These are phyloP conservation scores for Coptodon bakossiorum DNA, from an alignment of 2,113 vertebrate genomes.

Conservation along the genomic window DNA sequence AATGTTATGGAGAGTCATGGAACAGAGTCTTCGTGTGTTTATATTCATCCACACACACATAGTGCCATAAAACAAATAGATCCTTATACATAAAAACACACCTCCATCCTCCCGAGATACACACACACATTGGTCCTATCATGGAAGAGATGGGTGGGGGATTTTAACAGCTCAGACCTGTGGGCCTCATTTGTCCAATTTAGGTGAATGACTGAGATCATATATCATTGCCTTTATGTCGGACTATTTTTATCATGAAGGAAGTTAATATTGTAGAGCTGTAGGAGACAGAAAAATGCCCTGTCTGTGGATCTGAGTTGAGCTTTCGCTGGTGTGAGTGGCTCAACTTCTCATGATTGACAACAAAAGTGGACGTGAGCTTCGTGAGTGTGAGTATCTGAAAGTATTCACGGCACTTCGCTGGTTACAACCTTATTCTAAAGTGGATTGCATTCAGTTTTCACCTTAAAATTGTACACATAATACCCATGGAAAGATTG, in stretches of 20 bases:
- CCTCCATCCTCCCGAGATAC: not conserved
- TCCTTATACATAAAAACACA: not conserved
- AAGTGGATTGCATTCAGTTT: not conserved
- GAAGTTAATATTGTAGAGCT: slow-evolving; percentile 2
- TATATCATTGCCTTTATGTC: slow-evolving; percentile 52
- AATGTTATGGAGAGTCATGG: not conserved
- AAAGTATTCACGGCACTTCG: not conserved
- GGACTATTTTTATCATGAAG: slow-evolving; percentile 42
- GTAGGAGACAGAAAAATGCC: not conserved
- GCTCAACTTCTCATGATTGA: not conserved
- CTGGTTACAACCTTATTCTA: not conserved
- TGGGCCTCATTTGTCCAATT: slow-evolving; percentile 65
- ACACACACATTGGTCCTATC: not conserved
- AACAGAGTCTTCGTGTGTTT: not conserved
- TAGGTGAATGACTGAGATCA: slow-evolving; percentile 55
- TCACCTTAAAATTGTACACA: not conserved
- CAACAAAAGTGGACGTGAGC: not conserved
- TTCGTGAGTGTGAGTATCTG: fast-evolving
- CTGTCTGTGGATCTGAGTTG: not conserved
- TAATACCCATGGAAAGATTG: not conserved
- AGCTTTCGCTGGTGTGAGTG: not conserved
- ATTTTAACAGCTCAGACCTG: slow-evolving; percentile 41
- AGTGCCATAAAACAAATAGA: not conserved
- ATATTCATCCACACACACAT: not conserved
- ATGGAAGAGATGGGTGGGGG: not conserved